These are phyloP conservation scores for Philaenus spumarius DNA, from an alignment of 1,140 invertebrate genomes.

Conservation along the genomic window DNA sequence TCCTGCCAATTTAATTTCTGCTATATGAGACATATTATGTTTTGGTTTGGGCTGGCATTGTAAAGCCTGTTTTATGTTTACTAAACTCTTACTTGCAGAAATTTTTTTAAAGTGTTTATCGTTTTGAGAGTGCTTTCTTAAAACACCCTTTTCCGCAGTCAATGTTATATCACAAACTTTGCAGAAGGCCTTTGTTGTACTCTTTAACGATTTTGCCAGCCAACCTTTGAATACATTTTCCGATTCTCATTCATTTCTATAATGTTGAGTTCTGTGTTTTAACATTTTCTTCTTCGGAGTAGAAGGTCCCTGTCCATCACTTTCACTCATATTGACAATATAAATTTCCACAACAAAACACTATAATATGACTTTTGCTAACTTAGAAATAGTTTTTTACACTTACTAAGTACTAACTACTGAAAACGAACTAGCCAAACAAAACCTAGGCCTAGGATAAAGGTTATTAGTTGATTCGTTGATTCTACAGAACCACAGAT, in stretches of 20 bases:
- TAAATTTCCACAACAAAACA: too few relatives aligned
- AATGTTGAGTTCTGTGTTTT: not conserved
- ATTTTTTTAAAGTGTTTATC: not conserved
- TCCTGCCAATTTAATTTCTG: constrained; percentile 7
- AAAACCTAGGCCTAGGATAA: too few relatives aligned
- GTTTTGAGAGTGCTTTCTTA: constrained; percentile 10
- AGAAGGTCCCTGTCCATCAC: too few relatives aligned
- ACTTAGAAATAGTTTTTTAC: too few relatives aligned
- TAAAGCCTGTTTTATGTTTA: not conserved
- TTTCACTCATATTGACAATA: too few relatives aligned
- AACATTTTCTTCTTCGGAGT: too few relatives aligned
- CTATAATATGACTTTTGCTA: too few relatives aligned
- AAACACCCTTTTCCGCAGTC: not conserved
- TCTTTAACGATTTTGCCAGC: not conserved
- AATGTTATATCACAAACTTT: not conserved
- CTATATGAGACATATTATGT: constrained; percentile 3
- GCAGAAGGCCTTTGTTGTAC: not conserved
- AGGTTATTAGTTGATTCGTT: too few relatives aligned
- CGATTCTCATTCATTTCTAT: not conserved
- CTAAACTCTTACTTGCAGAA: not conserved
- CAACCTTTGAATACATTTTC: constrained; percentile 2
- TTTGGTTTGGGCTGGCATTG: not conserved
- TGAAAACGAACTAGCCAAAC: too few relatives aligned
- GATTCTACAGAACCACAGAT: too few relatives aligned
- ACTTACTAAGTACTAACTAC: too few relatives aligned